Base-by-base conservation (phyloP, 2,113 vertebrate genomes). In the Ariopsis seemanni region DNA sequence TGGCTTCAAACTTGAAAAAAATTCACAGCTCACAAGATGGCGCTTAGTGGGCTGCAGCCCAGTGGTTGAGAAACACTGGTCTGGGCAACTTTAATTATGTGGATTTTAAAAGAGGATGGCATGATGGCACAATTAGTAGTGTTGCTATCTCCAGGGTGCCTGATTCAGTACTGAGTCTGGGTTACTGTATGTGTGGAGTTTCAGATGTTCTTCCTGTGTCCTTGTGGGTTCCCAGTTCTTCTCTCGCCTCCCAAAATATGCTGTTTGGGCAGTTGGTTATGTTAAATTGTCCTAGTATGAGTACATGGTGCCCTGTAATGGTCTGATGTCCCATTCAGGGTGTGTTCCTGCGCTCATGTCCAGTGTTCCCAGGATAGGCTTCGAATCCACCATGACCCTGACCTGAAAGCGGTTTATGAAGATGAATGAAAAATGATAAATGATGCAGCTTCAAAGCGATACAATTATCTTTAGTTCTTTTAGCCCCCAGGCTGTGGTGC, bases 371-470 rank as follows among this genome's bases (percentile, higher is more conserved):
- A 82, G 79, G 30, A 82, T 62, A 82, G 30, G 18, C 10, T 62
- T 5, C 30, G 4, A 30, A 48, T 82, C 57, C 34, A 22, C 8
- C 30, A 14, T 1, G 10, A 81, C 79, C 79, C 79, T 62, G 79
- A 25, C 30, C 30, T 14, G 79, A 60, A 62, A 62, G 9, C 18
- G 27, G 14, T 57, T 57, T 10, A 27, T 20, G 57, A 81, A 79
- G 34, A 55, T 79, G 15, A 79, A 57, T 57, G 7, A 55, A 57
- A 27, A 58, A 57, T 57, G 7, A 55, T 79, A 27, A 58, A 34
- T 34, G 17, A 30, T 22, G 12, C 25, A n/a, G 77, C 84, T 72
- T 90, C 78, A 86, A 82, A 90, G 71, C 42, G 57, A 77, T 89
- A 78, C 85, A 74, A 82, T 30, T 85, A 17, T 52, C 63, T 78